Conservation (phyloP, 2,797 vertebrate species). For the Neostethus bicornis region DNA sequence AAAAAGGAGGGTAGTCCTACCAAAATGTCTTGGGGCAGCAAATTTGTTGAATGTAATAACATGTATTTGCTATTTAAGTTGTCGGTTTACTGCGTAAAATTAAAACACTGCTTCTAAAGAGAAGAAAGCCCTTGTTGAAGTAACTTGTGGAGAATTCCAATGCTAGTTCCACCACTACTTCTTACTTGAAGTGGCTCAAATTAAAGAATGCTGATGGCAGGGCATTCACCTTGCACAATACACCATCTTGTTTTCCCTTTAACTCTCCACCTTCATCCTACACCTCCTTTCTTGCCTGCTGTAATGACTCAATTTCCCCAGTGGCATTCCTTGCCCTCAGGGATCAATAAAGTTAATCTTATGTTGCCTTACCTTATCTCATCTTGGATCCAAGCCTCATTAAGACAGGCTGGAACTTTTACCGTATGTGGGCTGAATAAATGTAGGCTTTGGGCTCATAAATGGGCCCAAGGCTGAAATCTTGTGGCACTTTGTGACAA, state of each 20-base stretch:
- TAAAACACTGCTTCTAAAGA: background rate
- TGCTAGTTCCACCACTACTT: background rate
- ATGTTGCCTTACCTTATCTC: conserved; percentile 65
- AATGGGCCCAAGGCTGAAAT: conserved; percentile 31
- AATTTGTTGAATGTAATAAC: background rate
- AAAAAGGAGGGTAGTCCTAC: background rate
- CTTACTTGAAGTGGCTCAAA: conserved; percentile 10
- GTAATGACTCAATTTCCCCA: conserved; percentile 65
- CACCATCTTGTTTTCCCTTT: conserved; percentile 43
- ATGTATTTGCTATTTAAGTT: background rate
- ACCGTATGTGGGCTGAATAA: conserved; percentile 39
- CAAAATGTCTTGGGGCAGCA: background rate
- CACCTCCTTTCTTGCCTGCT: conserved; percentile 38
- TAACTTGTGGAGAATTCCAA: conserved; percentile 17
- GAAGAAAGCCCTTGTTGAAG: background rate
- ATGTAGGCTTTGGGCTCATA: conserved; percentile 36
- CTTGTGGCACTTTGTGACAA: conserved; percentile 33
- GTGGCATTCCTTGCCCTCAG: conserved; percentile 48
- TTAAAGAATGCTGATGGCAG: conserved; percentile 24
- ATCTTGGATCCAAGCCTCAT: conserved; percentile 55
- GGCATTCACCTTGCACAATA: conserved; percentile 37
- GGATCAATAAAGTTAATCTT: conserved; percentile 74
- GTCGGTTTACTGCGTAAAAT: background rate
- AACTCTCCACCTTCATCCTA: conserved; percentile 36
- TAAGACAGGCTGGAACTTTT: conserved; percentile 54